A percentile compares a stretch with the other conserved stretches of the same genome.
phyloP scores from a whole-genome alignment of 2,113 vertebrate species.

The Gallinago media region DNA sequence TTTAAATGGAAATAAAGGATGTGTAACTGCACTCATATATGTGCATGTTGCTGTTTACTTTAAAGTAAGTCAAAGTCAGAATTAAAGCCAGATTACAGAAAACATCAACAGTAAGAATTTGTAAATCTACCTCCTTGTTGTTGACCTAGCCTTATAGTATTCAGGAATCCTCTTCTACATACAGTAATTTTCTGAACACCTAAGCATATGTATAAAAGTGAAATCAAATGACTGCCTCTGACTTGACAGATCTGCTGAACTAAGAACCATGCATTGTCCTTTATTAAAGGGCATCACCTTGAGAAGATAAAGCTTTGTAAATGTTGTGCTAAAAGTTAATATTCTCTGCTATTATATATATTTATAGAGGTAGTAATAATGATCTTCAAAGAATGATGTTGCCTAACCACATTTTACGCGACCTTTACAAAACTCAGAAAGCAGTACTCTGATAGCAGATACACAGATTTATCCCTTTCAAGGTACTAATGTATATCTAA shows the following conservation, averaged over 20 bases:
- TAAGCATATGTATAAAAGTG: constrained; percentile 97
- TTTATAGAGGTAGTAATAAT: constrained; percentile 33
- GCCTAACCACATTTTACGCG: neutral
- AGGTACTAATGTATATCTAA: neutral
- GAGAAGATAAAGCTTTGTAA: constrained; percentile 72
- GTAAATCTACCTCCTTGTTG: constrained; percentile 63
- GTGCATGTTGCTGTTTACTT: neutral
- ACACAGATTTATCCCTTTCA: neutral
- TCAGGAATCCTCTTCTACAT: constrained; percentile 64
- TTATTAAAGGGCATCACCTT: constrained; percentile 81
- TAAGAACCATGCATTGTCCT: constrained; percentile 82
- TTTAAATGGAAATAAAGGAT: neutral
- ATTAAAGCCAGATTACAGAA: constrained; percentile 46
- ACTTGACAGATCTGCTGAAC: constrained; percentile 99
- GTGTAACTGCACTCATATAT: neutral
- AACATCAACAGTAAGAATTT: constrained; percentile 5
- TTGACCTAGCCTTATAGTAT: constrained; percentile 67
- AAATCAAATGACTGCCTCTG: constrained; percentile 92
- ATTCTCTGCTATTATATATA: constrained; percentile 60
- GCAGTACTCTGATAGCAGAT: neutral
- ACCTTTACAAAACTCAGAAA: neutral
- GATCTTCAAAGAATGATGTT: neutral
- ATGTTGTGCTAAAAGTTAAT: constrained; percentile 43
- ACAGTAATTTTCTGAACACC: constrained; percentile 89
- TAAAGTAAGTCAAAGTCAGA: constrained; percentile 50